Evolutionary conservation across 2,113 vertebrate species (phyloP).

Genomic region (Chascanopsetta lugubris): DNA sequence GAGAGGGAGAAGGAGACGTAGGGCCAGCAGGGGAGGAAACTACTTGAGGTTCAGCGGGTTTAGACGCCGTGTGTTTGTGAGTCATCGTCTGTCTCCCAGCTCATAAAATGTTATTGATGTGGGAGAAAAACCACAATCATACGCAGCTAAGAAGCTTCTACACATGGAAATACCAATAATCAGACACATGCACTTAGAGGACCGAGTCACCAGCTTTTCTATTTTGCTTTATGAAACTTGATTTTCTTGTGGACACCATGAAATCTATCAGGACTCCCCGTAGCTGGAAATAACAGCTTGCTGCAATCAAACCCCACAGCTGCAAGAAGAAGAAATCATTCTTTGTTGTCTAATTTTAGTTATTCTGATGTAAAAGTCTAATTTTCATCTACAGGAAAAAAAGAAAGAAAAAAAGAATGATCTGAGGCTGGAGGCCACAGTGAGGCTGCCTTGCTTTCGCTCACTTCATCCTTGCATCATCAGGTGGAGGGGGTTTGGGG

Average conservation of each 20-base stretch:
- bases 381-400: background rate
- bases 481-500: conserved; percentile 19
- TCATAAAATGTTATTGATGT: conserved; percentile 48
- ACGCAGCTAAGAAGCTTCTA: conserved; percentile 8
- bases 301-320: background rate
- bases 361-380: background rate
- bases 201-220: no score
- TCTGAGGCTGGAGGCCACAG: conserved; percentile 22
- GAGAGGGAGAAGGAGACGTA: background rate
- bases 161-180: conserved; percentile 21
- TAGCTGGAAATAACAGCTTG: background rate
- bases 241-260: background rate
- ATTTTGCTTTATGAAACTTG: conserved; percentile 5
- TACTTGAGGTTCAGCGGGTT: conserved; percentile 26
- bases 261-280: background rate
- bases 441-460: conserved; percentile 41
- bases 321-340: background rate
- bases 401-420: no score
- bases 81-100: conserved; percentile 24
- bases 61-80: conserved; percentile 37
- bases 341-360: conserved; percentile 7
- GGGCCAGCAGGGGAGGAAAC: conserved; percentile 41
- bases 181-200: background rate
- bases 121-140: conserved; percentile 42
- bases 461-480: conserved; percentile 67